Conservation (phyloP, 1,140 invertebrate genomes). For the Delia radicum region DNA sequence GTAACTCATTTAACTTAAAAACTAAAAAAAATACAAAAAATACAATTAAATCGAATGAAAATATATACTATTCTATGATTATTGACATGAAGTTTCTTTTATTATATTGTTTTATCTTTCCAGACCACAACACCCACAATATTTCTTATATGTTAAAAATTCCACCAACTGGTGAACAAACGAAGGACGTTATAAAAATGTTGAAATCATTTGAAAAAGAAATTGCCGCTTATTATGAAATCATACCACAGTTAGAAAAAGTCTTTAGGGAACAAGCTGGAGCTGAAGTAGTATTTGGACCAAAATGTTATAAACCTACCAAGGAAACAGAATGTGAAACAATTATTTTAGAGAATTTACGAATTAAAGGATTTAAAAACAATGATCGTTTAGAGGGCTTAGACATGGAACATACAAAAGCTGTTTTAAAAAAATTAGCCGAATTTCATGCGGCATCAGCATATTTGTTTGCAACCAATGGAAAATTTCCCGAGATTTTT, state of each 20-base stretch:
- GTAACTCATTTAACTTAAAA: no score
- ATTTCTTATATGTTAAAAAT: constrained; percentile 33
- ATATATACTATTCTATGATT: no score
- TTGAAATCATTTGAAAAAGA: constrained; percentile 31
- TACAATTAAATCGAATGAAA: no score
- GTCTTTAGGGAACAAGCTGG: constrained; percentile 40
- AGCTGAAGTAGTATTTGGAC: constrained; percentile 24
- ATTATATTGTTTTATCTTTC: background rate
- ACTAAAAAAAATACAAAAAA: no score
- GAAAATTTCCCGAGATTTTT: constrained; percentile 25
- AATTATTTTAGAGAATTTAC: constrained; percentile 34
- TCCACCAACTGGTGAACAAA: background rate
- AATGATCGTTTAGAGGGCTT: constrained; percentile 58
- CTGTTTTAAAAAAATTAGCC: constrained; percentile 58
- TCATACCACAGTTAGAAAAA: constrained; percentile 34
- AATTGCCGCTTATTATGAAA: constrained; percentile 29
- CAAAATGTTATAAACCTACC: constrained; percentile 28
- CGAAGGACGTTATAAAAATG: background rate
- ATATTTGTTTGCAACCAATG: constrained; percentile 26
- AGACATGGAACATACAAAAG: constrained; percentile 57
- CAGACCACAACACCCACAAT: constrained; percentile 31
- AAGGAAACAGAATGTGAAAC: background rate
- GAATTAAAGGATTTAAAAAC: constrained; percentile 46
- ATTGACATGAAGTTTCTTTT: no score
- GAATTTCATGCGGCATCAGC: constrained; percentile 60